phyloP scores from a whole-genome alignment of 2,888 invertebrate species.

The Eilema depressum region DNA sequence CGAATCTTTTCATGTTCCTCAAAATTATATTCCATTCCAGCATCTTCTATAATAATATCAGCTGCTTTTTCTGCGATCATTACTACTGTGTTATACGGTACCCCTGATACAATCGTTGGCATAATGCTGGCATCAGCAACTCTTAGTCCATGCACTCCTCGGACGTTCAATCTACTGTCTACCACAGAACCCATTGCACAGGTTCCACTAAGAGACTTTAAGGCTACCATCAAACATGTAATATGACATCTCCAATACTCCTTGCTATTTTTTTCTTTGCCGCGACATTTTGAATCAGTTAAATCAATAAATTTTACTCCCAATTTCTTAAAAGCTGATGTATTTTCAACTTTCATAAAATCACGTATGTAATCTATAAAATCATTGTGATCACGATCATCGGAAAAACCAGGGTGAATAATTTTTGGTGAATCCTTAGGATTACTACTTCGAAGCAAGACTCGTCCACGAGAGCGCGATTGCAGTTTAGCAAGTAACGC shows the following conservation, averaged over 20 bases:
- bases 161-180: conserved; percentile 82
- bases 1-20: conserved; percentile 29
- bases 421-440: conserved; percentile 54
- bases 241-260: conserved; percentile 56
- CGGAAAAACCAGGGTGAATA: conserved; percentile 45
- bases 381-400: conserved; percentile 55
- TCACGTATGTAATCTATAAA: conserved; percentile 52
- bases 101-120: conserved; percentile 63
- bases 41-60: conserved; percentile 39
- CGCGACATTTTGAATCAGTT: conserved; percentile 32
- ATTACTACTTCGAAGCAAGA: conserved; percentile 51
- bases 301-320: conserved; percentile 49
- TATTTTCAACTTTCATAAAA: conserved; percentile 52
- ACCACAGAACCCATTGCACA: conserved; percentile 92
- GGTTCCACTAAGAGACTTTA: conserved; percentile 90
- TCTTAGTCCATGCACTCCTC: conserved; percentile 48
- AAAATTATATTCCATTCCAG: conserved; percentile 20
- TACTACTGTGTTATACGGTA: conserved; percentile 9
- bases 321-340: conserved; percentile 54
- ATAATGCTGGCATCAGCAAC: conserved; percentile 68
- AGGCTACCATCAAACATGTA: conserved; percentile 83
- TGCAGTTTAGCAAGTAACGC: conserved; percentile 45
- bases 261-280: conserved; percentile 29
- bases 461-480: conserved; percentile 54
- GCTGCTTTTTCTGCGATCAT: conserved; percentile 38